Percentiles rank a stretch among this genome's conserved stretches.
phyloP scores from a whole-genome alignment of 2,797 vertebrate genomes.

The Parambassis ranga region DNA sequence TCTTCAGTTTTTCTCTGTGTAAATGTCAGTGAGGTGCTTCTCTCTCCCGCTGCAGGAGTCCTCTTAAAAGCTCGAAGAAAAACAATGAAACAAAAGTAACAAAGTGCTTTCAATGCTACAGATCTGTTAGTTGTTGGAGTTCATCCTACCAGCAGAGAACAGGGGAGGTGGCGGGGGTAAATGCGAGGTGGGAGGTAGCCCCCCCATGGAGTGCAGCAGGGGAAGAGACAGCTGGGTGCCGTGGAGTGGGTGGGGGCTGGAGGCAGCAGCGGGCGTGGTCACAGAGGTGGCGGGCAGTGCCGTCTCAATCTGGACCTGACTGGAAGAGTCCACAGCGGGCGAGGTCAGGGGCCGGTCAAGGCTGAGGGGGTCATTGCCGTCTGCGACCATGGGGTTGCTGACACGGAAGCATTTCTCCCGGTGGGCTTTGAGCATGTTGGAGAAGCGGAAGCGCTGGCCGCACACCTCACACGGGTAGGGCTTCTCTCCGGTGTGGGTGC shows the following conservation, averaged over 20 bases:
- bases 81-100: conserved; percentile 46
- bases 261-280: conserved; percentile 48
- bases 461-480: conserved; percentile 94
- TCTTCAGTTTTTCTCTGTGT: conserved; percentile 33
- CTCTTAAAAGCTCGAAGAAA: conserved; percentile 46
- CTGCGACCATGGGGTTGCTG: conserved; percentile 82
- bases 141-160: conserved; percentile 87
- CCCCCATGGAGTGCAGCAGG: conserved; percentile 82
- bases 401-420: conserved; percentile 94
- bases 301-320: conserved; percentile 60
- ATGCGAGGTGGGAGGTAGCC: conserved; percentile 80
- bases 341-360: conserved; percentile 54
- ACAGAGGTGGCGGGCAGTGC: conserved; percentile 40
- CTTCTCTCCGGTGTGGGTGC: conserved; percentile 96
- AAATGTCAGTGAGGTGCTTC: conserved; percentile 51
- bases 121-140: conserved; percentile 81
- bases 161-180: conserved; percentile 85
- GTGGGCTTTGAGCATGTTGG: conserved; percentile 98
- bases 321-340: conserved; percentile 53
- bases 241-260: conserved; percentile 59
- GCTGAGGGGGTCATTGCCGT: conserved; percentile 65
- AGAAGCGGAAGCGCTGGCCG: conserved; percentile 94
- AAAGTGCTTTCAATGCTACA: conserved; percentile 71
- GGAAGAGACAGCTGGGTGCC: conserved; percentile 78
- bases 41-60: conserved; percentile 40